A percentile compares a stretch with the other conserved stretches of the same genome.
These are phyloP conservation scores for Tribolium castaneum DNA, from an alignment of 1,140 invertebrate species.

Conservation along the genomic window DNA sequence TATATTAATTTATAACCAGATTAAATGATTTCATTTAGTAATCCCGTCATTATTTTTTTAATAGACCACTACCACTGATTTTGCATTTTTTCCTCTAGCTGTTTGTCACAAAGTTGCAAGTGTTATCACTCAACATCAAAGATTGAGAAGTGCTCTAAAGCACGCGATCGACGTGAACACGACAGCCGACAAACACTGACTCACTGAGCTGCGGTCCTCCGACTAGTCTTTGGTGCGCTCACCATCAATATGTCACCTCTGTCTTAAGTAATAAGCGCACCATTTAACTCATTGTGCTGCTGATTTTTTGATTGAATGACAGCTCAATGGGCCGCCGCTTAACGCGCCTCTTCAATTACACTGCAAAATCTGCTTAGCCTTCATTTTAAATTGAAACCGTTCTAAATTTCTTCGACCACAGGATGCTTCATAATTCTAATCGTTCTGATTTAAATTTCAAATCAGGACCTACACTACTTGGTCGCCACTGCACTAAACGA, in stretches of 20 bases:
- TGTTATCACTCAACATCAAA: neutral
- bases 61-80: neutral
- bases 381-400: neutral
- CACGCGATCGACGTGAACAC: conserved; percentile 48
- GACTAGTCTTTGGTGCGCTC: conserved; percentile 36
- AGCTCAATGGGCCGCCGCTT: neutral
- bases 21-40: conserved; percentile 1
- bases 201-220: conserved; percentile 45
- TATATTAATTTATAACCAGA: conserved; percentile 20
- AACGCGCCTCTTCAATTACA: conserved; percentile 6
- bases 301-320: conserved; percentile 16
- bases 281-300: conserved; percentile 24
- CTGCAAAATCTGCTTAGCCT: neutral
- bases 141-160: conserved; percentile 33
- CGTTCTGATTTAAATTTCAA: conserved; percentile 19
- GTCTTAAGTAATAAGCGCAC: conserved; percentile 33
- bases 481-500: neutral
- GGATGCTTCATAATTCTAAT: conserved; percentile 13
- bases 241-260: conserved; percentile 39
- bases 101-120: neutral
- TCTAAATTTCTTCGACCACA: neutral
- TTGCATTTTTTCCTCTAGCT: neutral
- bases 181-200: conserved; percentile 54
- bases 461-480: neutral
- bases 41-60: neutral